Evolutionary conservation across 2,113 vertebrate species (phyloP).

Genomic region (Dolichallabes microphthalmus): DNA sequence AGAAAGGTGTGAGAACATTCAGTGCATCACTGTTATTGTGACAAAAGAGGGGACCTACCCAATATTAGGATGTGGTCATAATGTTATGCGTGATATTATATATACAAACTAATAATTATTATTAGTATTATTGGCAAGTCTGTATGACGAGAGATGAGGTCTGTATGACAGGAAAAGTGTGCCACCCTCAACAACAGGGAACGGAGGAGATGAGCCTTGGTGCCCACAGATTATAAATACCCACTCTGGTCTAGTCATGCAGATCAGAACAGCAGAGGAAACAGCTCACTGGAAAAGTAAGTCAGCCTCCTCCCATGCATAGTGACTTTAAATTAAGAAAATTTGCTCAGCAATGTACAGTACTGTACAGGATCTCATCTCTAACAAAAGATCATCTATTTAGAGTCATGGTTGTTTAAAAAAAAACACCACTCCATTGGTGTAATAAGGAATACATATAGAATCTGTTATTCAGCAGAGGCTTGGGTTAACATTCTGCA

Average conservation of each 20-base stretch:
- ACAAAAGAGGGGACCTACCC: too few relatives aligned
- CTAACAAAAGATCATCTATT: not conserved
- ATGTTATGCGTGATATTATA: too few relatives aligned
- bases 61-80: too few relatives aligned
- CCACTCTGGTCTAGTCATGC: constrained; percentile 16
- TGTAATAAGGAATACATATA: not conserved
- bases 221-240: constrained; percentile 32
- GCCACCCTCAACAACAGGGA: constrained; percentile 28
- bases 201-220: constrained; percentile 20
- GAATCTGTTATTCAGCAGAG: not conserved
- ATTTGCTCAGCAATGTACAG: not conserved
- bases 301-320: constrained; percentile 1
- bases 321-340: not conserved
- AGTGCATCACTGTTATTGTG: too few relatives aligned
- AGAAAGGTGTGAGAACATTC: too few relatives aligned
- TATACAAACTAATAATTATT: too few relatives aligned
- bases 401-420: not conserved
- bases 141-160: constrained; percentile 11
- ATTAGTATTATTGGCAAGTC: constrained; percentile 5
- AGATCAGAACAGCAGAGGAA: constrained; percentile 34
- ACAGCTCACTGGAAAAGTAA: constrained; percentile 5
- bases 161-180: constrained; percentile 43
- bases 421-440: not conserved
- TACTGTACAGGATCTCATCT: not conserved
- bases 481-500: not conserved